Percentiles rank a stretch among this genome's conserved stretches.
These are phyloP conservation scores for Melinaea menophilus DNA, from an alignment of 2,888 invertebrate genomes.

Conservation along the genomic window DNA sequence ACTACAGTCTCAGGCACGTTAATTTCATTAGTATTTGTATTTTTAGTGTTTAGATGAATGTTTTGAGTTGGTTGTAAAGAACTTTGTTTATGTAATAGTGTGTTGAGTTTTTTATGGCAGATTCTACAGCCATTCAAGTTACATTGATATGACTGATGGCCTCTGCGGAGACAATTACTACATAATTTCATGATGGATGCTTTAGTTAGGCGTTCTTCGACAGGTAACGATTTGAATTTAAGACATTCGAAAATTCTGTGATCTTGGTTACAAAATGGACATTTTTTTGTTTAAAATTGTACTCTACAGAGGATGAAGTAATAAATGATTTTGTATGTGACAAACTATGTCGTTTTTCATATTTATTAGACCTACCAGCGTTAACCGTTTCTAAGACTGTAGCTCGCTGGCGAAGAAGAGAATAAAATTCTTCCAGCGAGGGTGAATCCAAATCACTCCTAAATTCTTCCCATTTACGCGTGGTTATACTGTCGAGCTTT, in stretches of 20 bases:
- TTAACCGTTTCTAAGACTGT: constrained; percentile 6
- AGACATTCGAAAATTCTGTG: constrained; percentile 28
- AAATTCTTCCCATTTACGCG: constrained; percentile 25
- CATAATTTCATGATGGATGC: constrained; percentile 28
- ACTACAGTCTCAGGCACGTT: no score
- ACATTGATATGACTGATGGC: constrained; percentile 23
- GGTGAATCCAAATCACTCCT: constrained; percentile 17
- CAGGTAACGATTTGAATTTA: constrained; percentile 23
- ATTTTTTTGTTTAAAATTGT: constrained; percentile 3
- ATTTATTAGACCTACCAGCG: background rate
- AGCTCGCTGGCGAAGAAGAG: constrained; percentile 12
- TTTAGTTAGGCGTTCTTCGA: constrained; percentile 17
- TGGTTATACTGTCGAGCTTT: constrained; percentile 27
- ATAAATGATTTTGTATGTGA: constrained; percentile 2
- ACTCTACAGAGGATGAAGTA: constrained; percentile 15
- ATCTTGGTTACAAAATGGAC: constrained; percentile 22
- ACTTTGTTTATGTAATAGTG: constrained; percentile 26
- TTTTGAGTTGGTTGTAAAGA: no score
- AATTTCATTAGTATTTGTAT: no score
- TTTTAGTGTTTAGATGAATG: no score
- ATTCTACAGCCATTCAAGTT: constrained; percentile 21
- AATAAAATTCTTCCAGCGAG: constrained; percentile 25
- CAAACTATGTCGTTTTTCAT: background rate
- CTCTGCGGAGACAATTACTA: constrained; percentile 27
- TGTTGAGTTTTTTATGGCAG: constrained; percentile 26